Conservation (phyloP, 2,113 vertebrate species). For the Cacatua alba region DNA sequence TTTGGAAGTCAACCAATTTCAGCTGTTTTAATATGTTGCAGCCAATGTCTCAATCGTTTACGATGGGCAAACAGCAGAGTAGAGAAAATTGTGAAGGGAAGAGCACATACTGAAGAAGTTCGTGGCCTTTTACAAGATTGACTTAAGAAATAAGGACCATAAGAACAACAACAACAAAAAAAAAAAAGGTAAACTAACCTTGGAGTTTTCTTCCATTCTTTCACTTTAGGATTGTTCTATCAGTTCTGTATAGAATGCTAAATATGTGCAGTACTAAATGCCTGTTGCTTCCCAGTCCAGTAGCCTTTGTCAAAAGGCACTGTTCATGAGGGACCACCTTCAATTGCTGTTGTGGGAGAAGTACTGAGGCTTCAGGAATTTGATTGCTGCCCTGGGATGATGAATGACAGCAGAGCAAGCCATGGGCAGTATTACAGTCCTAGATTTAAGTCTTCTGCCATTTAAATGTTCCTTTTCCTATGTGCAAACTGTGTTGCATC, state of each 20-base stretch:
- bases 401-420: neutral
- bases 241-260: neutral
- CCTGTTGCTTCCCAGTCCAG: neutral
- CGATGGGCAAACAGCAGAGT: neutral
- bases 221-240: neutral
- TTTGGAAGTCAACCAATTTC: neutral
- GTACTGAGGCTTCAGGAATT: neutral
- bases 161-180: neutral
- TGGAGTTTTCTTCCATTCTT: neutral
- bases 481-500: neutral
- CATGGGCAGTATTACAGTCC: neutral
- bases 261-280: neutral
- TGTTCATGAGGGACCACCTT: neutral
- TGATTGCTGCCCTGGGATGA: neutral
- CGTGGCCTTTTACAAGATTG: neutral
- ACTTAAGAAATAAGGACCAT: neutral
- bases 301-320: neutral
- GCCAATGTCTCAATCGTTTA: slow-evolving; percentile 23
- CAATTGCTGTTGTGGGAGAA: neutral
- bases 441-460: neutral
- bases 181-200: neutral
- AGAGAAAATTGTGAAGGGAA: neutral
- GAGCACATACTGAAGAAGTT: fast-evolving
- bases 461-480: neutral
- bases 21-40: slow-evolving; percentile 60